Evolutionary conservation across 2,113 vertebrate species (phyloP).

Genomic region (Cnemophilus loriae): DNA sequence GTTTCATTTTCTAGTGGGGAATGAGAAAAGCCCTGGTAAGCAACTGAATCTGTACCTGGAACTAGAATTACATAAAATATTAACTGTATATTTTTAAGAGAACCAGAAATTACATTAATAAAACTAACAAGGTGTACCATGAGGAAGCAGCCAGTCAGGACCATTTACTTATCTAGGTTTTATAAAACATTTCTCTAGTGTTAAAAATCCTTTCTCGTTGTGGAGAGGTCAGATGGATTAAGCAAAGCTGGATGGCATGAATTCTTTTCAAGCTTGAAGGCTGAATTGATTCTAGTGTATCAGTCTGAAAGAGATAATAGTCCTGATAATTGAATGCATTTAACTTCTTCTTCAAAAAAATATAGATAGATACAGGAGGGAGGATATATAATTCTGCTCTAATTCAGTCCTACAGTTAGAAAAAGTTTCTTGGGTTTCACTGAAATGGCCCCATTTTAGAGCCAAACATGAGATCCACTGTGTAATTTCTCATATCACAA

Average conservation of each 20-base stretch:
- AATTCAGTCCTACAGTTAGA: background rate
- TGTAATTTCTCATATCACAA: background rate
- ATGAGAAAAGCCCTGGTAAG: slow-evolving; percentile 16
- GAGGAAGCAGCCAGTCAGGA: background rate
- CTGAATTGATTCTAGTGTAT: background rate
- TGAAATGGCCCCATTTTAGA: background rate
- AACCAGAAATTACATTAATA: slow-evolving; percentile 15
- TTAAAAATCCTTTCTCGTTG: background rate
- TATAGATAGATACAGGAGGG: background rate
- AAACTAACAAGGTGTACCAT: slow-evolving; percentile 2
- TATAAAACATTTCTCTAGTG: slow-evolving; percentile 1
- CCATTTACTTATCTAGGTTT: slow-evolving; percentile 15
- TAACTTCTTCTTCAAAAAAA: background rate
- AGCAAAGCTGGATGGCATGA: background rate
- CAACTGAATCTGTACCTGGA: slow-evolving; percentile 7
- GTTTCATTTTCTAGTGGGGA: background rate
- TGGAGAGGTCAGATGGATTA: background rate
- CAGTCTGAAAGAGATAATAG: background rate
- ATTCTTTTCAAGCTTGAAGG: background rate
- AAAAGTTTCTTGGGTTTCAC: background rate
- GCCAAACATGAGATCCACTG: background rate
- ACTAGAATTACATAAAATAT: slow-evolving; percentile 6
- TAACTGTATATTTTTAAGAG: slow-evolving; percentile 13
- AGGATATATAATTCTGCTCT: background rate
- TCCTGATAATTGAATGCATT: background rate